These are phyloP conservation scores for Meiosimyza platycephala DNA, from an alignment of 2,888 invertebrate species.

Conservation along the genomic window DNA sequence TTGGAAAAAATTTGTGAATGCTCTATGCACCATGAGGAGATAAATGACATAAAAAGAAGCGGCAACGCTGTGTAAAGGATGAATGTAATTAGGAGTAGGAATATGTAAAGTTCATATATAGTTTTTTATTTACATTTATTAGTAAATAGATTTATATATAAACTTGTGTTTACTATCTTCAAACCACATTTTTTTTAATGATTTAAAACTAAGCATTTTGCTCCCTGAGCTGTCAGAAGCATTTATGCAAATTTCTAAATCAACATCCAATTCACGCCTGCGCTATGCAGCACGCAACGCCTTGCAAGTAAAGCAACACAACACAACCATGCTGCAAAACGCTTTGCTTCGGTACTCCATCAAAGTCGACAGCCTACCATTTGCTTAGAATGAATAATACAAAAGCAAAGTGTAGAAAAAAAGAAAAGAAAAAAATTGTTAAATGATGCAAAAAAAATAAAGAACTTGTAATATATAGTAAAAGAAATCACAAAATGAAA, in stretches of 20 bases:
- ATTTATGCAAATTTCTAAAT: constrained; percentile 35
- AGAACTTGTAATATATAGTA: neutral
- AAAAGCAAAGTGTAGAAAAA: neutral
- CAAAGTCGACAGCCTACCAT: constrained; percentile 16
- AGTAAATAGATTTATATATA: no score
- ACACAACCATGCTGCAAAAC: neutral
- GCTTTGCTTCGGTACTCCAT: constrained; percentile 21
- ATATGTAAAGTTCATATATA: no score
- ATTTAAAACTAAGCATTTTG: neutral
- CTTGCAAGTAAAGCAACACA: constrained; percentile 5
- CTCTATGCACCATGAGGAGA: no score
- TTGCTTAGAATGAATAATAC: neutral
- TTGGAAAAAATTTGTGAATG: no score
- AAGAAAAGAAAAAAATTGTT: neutral
- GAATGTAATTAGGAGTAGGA: no score
- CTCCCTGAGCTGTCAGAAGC: constrained; percentile 22
- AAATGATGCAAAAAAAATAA: neutral
- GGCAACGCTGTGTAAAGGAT: no score
- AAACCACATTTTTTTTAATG: no score
- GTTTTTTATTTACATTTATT: no score
- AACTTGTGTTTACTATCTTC: no score
- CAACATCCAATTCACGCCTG: constrained; percentile 34
- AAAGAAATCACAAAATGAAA: neutral
- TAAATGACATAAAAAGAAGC: no score
- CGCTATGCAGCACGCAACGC: constrained; percentile 7